A percentile compares a stretch with the other conserved stretches of the same genome.
phyloP scores from a whole-genome alignment of 2,797 vertebrate genomes.

The Helarctos malayanus region DNA sequence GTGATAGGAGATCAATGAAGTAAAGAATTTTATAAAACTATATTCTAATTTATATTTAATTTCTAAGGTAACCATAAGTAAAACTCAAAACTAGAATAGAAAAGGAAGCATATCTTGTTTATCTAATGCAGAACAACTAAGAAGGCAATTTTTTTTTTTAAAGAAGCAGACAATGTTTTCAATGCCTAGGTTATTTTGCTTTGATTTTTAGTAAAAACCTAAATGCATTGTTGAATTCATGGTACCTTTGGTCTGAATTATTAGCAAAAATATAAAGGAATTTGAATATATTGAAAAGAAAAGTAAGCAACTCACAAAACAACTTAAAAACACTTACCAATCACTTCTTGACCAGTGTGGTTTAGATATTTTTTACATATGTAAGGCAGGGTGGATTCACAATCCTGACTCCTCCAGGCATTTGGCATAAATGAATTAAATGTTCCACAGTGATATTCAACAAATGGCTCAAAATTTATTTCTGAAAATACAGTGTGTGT shows the following conservation, averaged over 20 bases:
- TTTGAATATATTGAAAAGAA: not conserved
- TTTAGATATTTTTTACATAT: slow-evolving; percentile 95
- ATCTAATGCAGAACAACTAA: not conserved
- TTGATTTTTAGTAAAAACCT: slow-evolving; percentile 55
- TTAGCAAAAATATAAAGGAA: not conserved
- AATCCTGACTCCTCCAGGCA: slow-evolving; percentile 93
- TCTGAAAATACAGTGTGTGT: slow-evolving; percentile 88
- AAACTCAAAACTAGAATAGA: slow-evolving; percentile 59
- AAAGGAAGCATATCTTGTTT: not conserved
- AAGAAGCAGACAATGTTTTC: not conserved
- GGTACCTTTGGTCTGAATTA: slow-evolving; percentile 30
- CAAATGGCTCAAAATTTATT: slow-evolving; percentile 87
- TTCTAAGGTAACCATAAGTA: slow-evolving; percentile 53
- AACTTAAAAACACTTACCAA: slow-evolving; percentile 89
- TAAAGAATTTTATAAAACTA: slow-evolving; percentile 34
- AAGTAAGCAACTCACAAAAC: slow-evolving; percentile 2
- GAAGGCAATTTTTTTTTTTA: not conserved
- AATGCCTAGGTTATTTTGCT: not conserved
- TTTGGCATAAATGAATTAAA: slow-evolving; percentile 90
- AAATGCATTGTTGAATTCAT: slow-evolving; percentile 18
- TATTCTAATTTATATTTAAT: slow-evolving; percentile 47
- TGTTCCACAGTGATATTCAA: slow-evolving; percentile 92
- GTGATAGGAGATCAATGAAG: not conserved
- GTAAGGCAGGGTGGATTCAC: slow-evolving; percentile 94
- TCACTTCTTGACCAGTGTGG: slow-evolving; percentile 86